A percentile compares a stretch with the other conserved stretches of the same genome.
Evolutionary conservation across 2,113 vertebrate genomes (phyloP).

Genomic region (Epinephelus lanceolatus): DNA sequence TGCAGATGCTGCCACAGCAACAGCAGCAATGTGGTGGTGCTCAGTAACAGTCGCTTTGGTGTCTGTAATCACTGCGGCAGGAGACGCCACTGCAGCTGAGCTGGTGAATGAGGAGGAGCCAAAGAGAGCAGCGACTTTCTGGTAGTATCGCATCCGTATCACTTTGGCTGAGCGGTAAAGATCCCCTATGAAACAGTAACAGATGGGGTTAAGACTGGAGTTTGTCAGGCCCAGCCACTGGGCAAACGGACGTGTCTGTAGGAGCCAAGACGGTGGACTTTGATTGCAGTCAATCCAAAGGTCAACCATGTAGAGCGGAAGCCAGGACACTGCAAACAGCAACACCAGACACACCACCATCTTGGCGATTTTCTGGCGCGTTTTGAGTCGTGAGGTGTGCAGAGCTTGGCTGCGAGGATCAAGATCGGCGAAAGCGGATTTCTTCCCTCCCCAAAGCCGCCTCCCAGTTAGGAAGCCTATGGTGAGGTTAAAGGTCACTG

Average conservation of each 20-base stretch:
- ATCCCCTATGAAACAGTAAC: slow-evolving; percentile 93
- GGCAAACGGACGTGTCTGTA: slow-evolving; percentile 91
- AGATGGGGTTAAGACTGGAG: slow-evolving; percentile 95
- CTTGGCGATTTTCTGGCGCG: slow-evolving; percentile 91
- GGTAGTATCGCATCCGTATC: slow-evolving; percentile 90
- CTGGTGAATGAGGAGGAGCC: slow-evolving; percentile 81
- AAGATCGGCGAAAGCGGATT: slow-evolving; percentile 81
- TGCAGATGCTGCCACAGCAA: slow-evolving; percentile 41
- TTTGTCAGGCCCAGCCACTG: slow-evolving; percentile 95
- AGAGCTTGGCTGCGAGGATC: slow-evolving; percentile 85
- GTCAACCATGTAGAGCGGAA: slow-evolving; percentile 91
- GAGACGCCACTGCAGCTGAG: slow-evolving; percentile 38
- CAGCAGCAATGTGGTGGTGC: slow-evolving; percentile 39
- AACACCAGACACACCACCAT: slow-evolving; percentile 93
- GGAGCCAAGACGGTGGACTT: slow-evolving; percentile 87
- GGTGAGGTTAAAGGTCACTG: slow-evolving; percentile 92
- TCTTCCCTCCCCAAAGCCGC: slow-evolving; percentile 86
- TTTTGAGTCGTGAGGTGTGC: slow-evolving; percentile 88
- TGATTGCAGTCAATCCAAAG: slow-evolving; percentile 91
- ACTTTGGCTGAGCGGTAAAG: slow-evolving; percentile 89
- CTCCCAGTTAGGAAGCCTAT: slow-evolving; percentile 91
- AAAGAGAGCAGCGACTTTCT: slow-evolving; percentile 88
- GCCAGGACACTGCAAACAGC: slow-evolving; percentile 91
- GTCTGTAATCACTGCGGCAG: slow-evolving; percentile 37
- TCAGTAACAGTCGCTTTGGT: slow-evolving; percentile 34